These are phyloP conservation scores for Eulemur albifrons DNA, from an alignment of 2,797 vertebrate genomes.

Conservation along the genomic window DNA sequence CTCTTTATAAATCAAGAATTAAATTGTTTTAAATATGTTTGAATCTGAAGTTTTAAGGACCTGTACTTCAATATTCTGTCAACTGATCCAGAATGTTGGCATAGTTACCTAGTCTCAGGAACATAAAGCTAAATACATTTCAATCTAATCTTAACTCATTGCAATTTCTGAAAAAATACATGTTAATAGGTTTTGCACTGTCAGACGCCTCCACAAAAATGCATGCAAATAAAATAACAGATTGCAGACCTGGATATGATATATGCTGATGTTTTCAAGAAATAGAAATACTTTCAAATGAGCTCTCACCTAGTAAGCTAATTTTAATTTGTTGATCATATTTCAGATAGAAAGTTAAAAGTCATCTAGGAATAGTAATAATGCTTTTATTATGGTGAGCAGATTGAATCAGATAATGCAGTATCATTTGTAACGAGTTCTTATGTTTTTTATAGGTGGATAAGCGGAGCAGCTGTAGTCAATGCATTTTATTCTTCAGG, in stretches of 20 bases:
- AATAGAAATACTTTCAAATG: conserved; percentile 42
- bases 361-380: neutral
- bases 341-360: conserved; percentile 17
- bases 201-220: neutral
- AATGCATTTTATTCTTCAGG: conserved; percentile 97
- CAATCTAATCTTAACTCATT: neutral
- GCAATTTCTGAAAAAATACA: neutral
- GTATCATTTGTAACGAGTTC: conserved; percentile 40
- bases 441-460: conserved; percentile 89
- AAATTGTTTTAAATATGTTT: neutral
- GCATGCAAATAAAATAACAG: neutral
- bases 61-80: neutral
- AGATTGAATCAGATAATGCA: neutral
- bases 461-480: conserved; percentile 95
- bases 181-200: neutral
- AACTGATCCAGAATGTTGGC: neutral
- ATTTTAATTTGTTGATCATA: neutral
- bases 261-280: neutral
- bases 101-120: neutral
- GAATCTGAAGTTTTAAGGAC: neutral
- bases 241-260: neutral
- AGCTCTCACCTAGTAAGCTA: neutral
- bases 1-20: neutral
- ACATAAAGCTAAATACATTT: neutral
- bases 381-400: neutral